Percentiles rank a stretch among this genome's conserved stretches.
Conservation (phyloP, 2,113 vertebrate species). For the Xyliphius kryptos region DNA sequence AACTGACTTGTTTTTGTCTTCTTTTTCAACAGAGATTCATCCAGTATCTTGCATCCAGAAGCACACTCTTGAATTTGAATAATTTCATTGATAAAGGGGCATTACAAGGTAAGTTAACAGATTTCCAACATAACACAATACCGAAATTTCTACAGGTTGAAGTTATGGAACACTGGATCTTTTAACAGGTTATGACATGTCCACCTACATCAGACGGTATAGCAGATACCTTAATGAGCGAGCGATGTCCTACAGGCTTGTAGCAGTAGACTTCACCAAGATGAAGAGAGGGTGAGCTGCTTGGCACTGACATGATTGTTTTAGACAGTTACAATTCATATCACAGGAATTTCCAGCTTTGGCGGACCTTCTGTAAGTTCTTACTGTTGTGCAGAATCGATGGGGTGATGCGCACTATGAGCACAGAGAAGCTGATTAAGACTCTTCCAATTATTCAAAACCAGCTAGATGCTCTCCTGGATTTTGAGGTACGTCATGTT, state of each 20-base stretch:
- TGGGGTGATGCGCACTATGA: constrained; percentile 91
- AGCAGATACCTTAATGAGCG: constrained; percentile 96
- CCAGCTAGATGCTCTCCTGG: constrained; percentile 88
- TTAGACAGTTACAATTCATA: too few species aligned
- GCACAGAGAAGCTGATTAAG: constrained; percentile 86
- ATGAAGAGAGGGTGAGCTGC: constrained; percentile 82
- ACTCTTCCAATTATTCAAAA: constrained; percentile 89
- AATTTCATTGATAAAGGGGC: constrained; percentile 94
- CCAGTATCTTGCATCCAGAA: constrained; percentile 89
- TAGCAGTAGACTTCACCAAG: constrained; percentile 93
- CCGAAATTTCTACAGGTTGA: not conserved
- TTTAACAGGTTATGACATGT: constrained; percentile 85
- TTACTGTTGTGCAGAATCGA: constrained; percentile 62
- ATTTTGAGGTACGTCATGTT: constrained; percentile 77
- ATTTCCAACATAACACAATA: not conserved
- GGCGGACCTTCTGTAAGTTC: constrained; percentile 8
- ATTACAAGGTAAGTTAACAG: constrained; percentile 75
- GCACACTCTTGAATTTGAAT: constrained; percentile 90
- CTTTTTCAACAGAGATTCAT: constrained; percentile 77
- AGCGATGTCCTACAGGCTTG: constrained; percentile 86
- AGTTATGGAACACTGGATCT: not conserved
- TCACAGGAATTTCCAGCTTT: not conserved
- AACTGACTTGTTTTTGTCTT: constrained; percentile 2
- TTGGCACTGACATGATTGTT: not conserved
- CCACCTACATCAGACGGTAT: constrained; percentile 88